Evolutionary conservation across 2,888 invertebrate genomes (phyloP).

Genomic region (Acanthosepion esculentum): DNA sequence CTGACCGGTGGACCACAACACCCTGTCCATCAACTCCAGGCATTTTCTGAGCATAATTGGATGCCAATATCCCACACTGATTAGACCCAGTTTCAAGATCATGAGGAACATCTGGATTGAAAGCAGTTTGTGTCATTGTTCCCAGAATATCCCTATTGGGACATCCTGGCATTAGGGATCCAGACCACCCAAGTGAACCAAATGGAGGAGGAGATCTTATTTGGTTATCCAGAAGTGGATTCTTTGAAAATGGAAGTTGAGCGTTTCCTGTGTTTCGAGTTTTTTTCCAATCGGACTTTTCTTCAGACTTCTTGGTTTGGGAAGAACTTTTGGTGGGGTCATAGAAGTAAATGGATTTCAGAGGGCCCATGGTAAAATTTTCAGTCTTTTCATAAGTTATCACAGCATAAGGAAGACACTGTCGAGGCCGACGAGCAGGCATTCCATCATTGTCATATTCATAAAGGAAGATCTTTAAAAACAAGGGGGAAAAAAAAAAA

Average conservation of each 20-base stretch:
- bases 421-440: constrained; percentile 63
- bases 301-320: not conserved
- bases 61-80: not conserved
- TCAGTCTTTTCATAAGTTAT: constrained; percentile 47
- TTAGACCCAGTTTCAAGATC: not conserved
- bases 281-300: constrained; percentile 34
- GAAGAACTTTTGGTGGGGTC: constrained; percentile 16
- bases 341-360: constrained; percentile 37
- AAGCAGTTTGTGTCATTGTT: not conserved
- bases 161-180: not conserved
- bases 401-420: constrained; percentile 66
- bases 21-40: not conserved
- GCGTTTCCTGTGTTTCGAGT: not conserved
- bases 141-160: too few species aligned
- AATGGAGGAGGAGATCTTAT: not conserved
- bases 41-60: not conserved
- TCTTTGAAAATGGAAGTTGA: not conserved
- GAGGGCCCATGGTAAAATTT: not conserved
- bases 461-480: constrained; percentile 66
- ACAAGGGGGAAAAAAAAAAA: not conserved
- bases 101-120: not conserved
- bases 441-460: constrained; percentile 68
- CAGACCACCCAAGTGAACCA: not conserved
- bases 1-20: constrained; percentile 38
- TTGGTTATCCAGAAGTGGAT: not conserved